A percentile compares a stretch with the other conserved stretches of the same genome.
Conservation (phyloP, 2,113 vertebrate species). For the Canis aureus region DNA sequence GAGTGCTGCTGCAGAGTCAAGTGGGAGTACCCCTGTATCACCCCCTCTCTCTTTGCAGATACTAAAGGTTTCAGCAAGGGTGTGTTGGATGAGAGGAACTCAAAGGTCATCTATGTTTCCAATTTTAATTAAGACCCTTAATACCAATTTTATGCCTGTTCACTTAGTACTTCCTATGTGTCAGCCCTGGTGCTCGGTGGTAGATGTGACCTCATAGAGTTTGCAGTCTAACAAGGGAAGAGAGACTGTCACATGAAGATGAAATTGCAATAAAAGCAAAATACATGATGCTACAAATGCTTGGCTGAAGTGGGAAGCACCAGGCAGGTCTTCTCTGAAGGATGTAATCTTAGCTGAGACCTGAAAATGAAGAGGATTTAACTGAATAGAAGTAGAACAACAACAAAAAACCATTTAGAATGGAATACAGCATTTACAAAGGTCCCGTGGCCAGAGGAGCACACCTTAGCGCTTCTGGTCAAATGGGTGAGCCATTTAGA, state of each 20-base stretch:
- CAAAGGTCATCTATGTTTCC: neutral
- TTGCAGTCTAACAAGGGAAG: neutral
- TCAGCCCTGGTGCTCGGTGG: neutral
- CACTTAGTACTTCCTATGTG: neutral
- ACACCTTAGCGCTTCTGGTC: neutral
- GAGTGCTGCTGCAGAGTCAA: too few species aligned
- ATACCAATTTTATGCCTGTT: neutral
- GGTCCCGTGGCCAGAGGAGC: neutral
- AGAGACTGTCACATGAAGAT: neutral
- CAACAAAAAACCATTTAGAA: neutral
- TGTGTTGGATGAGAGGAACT: neutral
- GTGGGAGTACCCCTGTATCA: too few species aligned
- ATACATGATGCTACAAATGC: too few species aligned
- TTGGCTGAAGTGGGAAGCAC: neutral
- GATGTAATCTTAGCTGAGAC: neutral
- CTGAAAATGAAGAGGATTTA: neutral
- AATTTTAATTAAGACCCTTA: neutral
- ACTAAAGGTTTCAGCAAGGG: neutral
- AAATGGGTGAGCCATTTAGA: neutral
- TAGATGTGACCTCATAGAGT: neutral
- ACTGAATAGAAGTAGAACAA: neutral
- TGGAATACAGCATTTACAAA: neutral
- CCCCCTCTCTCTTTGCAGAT: neutral
- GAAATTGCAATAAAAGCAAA: neutral
- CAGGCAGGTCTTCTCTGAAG: neutral